Evolutionary conservation across 2,797 vertebrate genomes (phyloP).

Genomic region (Dermochelys coriacea): DNA sequence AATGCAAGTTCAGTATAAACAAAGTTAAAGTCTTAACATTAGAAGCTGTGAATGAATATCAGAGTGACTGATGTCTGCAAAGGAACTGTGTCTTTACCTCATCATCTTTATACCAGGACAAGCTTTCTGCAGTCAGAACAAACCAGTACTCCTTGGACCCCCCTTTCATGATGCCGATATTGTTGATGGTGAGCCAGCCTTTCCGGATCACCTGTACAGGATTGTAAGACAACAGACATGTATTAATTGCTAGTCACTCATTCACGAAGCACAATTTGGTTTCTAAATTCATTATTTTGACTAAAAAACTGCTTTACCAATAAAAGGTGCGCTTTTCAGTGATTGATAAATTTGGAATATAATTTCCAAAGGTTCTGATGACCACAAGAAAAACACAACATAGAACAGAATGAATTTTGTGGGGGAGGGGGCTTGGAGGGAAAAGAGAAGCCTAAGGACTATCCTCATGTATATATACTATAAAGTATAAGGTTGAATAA

Average conservation of each 20-base stretch:
- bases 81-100: conserved; percentile 83
- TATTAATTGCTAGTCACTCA: neutral
- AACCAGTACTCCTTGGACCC: conserved; percentile 95
- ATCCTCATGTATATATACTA: neutral
- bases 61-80: fast-evolving
- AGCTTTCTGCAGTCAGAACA: conserved; percentile 90
- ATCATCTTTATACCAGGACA: conserved; percentile 95
- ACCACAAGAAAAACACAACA: neutral
- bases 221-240: conserved; percentile 62
- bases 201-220: conserved; percentile 90
- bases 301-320: neutral
- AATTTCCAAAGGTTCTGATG: neutral
- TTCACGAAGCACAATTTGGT: neutral
- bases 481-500: neutral
- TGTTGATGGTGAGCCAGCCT: conserved; percentile 95
- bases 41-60: neutral
- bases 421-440: neutral
- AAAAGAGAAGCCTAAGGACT: neutral
- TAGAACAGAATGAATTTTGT: neutral
- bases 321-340: conserved; percentile 13
- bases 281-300: conserved; percentile 18
- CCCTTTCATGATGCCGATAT: conserved; percentile 94
- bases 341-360: neutral
- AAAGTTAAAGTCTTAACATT: neutral
- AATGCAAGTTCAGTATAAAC: neutral